These are phyloP conservation scores for Turdus rufiventris DNA, from an alignment of 2,113 vertebrate species.

Conservation along the genomic window DNA sequence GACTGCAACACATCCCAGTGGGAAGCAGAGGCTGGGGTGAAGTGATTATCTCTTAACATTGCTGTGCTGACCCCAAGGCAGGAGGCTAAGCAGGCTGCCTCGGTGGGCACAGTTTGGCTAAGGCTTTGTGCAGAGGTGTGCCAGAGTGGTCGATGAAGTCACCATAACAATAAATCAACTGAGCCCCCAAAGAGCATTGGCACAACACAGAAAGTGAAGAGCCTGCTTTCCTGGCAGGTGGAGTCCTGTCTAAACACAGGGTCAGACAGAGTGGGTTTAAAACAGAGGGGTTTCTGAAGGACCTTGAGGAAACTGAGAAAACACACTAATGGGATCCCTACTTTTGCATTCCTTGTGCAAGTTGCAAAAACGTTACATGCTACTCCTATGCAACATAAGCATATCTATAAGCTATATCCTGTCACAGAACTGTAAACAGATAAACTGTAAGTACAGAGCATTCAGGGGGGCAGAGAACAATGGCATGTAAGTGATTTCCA, in stretches of 20 bases:
- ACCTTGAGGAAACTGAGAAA: neutral
- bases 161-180: fast-evolving
- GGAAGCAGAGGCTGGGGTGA: neutral
- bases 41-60: neutral
- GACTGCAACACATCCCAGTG: neutral
- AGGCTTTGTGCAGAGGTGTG: neutral
- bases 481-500: neutral
- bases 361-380: neutral
- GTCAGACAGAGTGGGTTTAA: neutral
- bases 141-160: neutral
- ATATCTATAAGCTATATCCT: neutral
- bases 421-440: fast-evolving
- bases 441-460: neutral
- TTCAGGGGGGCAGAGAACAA: neutral
- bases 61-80: neutral
- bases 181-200: neutral
- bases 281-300: neutral
- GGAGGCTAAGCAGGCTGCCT: neutral
- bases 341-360: neutral
- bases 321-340: neutral
- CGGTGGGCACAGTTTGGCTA: neutral
- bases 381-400: neutral
- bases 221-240: neutral
- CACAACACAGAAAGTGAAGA: neutral
- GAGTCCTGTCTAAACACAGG: neutral